These are phyloP conservation scores for Pachyseris speciosa DNA, from an alignment of 64 coral and sea anemone species.

Conservation along the genomic window DNA sequence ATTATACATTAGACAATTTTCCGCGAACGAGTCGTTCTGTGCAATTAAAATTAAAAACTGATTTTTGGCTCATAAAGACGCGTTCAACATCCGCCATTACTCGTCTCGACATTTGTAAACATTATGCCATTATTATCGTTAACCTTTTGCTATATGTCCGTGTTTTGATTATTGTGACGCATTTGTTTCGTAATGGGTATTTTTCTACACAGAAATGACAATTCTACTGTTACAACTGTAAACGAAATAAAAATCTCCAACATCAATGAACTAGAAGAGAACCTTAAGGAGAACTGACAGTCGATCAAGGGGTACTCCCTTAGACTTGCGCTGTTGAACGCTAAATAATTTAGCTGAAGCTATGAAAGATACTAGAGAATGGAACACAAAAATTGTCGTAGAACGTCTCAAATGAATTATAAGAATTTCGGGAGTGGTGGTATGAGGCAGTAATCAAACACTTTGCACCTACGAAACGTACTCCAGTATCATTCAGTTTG, in stretches of 20 bases:
- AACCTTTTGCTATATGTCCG: background rate
- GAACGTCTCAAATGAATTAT: too few relatives aligned
- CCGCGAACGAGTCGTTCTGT: background rate
- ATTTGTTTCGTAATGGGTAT: background rate
- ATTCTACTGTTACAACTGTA: too few relatives aligned
- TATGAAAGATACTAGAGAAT: background rate
- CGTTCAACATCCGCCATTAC: background rate
- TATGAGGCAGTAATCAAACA: too few relatives aligned
- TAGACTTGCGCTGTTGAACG: background rate
- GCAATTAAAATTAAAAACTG: background rate
- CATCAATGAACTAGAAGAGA: background rate
- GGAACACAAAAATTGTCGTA: background rate
- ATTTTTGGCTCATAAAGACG: background rate
- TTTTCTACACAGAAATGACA: background rate
- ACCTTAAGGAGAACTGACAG: background rate
- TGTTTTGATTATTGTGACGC: background rate
- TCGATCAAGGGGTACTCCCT: background rate
- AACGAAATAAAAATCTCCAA: background rate
- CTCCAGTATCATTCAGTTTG: too few relatives aligned
- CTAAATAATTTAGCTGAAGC: slow-evolving; percentile 2
- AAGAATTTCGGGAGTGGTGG: too few relatives aligned
- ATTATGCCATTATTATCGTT: slow-evolving; percentile 2
- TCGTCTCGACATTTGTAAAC: background rate
- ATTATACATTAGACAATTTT: background rate
- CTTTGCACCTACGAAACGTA: too few relatives aligned